Evolutionary conservation across 2,888 invertebrate genomes (phyloP).

Genomic region (Eristalis pertinax): DNA sequence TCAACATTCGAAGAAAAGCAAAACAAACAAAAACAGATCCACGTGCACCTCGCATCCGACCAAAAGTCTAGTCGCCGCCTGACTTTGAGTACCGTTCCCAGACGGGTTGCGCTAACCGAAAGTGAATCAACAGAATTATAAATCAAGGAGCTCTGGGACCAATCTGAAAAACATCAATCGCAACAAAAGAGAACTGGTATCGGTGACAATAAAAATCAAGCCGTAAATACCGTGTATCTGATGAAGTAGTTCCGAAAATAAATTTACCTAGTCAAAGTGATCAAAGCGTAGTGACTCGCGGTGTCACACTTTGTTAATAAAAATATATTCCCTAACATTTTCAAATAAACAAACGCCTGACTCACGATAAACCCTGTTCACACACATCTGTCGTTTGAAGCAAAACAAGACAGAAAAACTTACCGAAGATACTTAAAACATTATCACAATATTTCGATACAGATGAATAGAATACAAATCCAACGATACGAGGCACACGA

Average conservation of each 20-base stretch:
- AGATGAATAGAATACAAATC: slow-evolving; percentile 10
- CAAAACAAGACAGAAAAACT: neutral
- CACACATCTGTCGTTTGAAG: slow-evolving; percentile 12
- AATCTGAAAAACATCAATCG: neutral
- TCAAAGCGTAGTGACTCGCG: neutral
- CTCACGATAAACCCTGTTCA: slow-evolving; percentile 10
- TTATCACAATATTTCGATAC: neutral
- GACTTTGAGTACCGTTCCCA: neutral
- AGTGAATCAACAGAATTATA: neutral
- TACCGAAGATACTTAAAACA: slow-evolving; percentile 8
- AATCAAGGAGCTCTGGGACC: neutral
- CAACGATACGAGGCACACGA: slow-evolving; percentile 43
- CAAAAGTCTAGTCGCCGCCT: neutral
- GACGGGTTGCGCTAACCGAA: neutral
- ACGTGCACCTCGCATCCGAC: neutral
- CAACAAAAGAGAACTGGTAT: neutral
- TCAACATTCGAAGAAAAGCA: neutral
- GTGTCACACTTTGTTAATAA: neutral
- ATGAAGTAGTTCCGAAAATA: neutral
- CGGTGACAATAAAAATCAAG: neutral
- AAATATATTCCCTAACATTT: slow-evolving; percentile 19
- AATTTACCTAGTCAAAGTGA: neutral
- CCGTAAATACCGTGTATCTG: neutral
- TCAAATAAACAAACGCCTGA: slow-evolving; percentile 15
- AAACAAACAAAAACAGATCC: neutral